These are phyloP conservation scores for Meliscaeva auricollis DNA, from an alignment of 2,888 invertebrate species.

Conservation along the genomic window DNA sequence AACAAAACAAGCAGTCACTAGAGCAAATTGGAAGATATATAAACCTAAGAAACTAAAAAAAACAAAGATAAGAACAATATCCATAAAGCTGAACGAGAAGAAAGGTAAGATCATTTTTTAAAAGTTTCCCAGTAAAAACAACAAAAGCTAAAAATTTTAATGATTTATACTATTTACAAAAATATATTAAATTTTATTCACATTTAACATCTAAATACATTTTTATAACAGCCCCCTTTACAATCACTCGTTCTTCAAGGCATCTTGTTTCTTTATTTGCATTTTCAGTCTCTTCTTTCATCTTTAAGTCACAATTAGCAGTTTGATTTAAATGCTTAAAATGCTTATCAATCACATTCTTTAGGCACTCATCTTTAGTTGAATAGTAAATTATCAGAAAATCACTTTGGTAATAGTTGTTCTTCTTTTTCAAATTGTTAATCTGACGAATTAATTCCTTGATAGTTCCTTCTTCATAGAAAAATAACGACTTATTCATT, in stretches of 20 bases:
- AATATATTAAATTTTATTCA: constrained; percentile 2
- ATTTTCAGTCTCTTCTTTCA: not conserved
- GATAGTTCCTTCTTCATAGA: constrained; percentile 92
- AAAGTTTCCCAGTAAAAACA: no score
- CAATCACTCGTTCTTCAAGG: not conserved
- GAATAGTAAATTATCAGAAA: constrained; percentile 90
- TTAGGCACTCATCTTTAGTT: constrained; percentile 85
- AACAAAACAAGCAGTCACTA: no score
- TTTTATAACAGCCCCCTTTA: constrained; percentile 31
- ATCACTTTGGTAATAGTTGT: constrained; percentile 93
- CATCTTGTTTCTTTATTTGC: not conserved
- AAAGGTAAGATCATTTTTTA: no score
- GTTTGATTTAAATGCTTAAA: not conserved
- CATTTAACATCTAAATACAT: constrained; percentile 20
- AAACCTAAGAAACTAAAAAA: no score
- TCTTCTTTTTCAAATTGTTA: constrained; percentile 96
- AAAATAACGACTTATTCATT: constrained; percentile 90
- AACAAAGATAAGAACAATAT: no score
- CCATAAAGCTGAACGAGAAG: no score
- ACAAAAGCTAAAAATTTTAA: no score
- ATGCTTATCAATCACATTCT: constrained; percentile 79
- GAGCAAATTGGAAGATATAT: no score
- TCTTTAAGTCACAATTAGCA: constrained; percentile 4
- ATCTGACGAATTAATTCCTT: constrained; percentile 96
- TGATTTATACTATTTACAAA: not conserved